phyloP scores from a whole-genome alignment of 2,797 vertebrate species.

The Furcifer pardalis region DNA sequence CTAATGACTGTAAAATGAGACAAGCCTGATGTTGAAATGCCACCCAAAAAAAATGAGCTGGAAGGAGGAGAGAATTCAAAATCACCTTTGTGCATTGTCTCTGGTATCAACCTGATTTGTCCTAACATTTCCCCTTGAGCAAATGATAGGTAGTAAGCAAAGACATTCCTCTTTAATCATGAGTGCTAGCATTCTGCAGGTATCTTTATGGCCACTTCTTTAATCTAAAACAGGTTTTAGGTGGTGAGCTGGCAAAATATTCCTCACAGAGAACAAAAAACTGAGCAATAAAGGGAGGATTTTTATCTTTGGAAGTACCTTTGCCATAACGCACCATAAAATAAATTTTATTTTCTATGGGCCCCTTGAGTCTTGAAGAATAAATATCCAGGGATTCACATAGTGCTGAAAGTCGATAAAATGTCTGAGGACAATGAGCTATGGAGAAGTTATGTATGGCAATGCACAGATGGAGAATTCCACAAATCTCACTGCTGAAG shows the following conservation, averaged over 20 bases:
- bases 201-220: conserved; percentile 21
- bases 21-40: neutral
- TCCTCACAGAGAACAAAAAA: conserved; percentile 49
- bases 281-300: conserved; percentile 33
- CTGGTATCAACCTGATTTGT: neutral
- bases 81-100: neutral
- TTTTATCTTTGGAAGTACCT: conserved; percentile 59
- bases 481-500: conserved; percentile 60
- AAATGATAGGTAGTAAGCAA: neutral
- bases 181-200: conserved; percentile 1
- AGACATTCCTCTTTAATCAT: conserved; percentile 32
- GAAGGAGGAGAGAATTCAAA: neutral
- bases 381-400: conserved; percentile 68
- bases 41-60: neutral
- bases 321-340: conserved; percentile 67
- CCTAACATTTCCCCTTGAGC: conserved; percentile 9
- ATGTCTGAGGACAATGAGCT: conserved; percentile 69
- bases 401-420: conserved; percentile 67
- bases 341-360: conserved; percentile 54
- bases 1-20: neutral
- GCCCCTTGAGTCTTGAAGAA: conserved; percentile 58
- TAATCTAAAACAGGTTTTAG: conserved; percentile 21
- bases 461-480: conserved; percentile 59
- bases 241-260: conserved; percentile 12
- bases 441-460: conserved; percentile 60